A percentile compares a stretch with the other conserved stretches of the same genome.
Evolutionary conservation across 2,888 invertebrate species (phyloP).

Genomic region (Patella pellucida): DNA sequence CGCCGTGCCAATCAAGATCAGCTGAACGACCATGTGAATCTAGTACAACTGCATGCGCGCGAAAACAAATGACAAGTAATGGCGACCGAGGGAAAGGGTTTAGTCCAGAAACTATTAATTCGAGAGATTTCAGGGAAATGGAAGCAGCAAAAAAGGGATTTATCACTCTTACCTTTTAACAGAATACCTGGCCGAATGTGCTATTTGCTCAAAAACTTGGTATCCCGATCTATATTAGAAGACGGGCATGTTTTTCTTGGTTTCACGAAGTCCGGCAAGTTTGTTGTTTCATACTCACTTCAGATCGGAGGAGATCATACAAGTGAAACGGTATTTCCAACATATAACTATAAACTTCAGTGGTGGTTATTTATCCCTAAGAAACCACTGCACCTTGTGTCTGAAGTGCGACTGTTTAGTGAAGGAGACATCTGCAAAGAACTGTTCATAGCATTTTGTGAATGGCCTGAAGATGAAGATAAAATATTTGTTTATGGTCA

Average conservation of each 20-base stretch:
- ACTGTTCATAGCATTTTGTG: slow-evolving; percentile 79
- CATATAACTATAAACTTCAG: slow-evolving; percentile 76
- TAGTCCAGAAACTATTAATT: not conserved
- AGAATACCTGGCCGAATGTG: slow-evolving; percentile 68
- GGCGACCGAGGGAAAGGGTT: not conserved
- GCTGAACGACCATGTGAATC: too few relatives aligned
- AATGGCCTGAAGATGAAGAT: slow-evolving; percentile 80
- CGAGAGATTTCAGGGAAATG: not conserved
- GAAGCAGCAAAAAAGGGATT: not conserved
- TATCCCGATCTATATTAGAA: slow-evolving; percentile 61
- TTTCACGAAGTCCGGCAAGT: slow-evolving; percentile 93
- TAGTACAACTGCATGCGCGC: not conserved
- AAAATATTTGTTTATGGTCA: slow-evolving; percentile 80
- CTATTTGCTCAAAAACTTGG: slow-evolving; percentile 62
- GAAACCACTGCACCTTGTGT: slow-evolving; percentile 74
- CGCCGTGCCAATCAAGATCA: too few relatives aligned
- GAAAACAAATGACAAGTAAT: not conserved
- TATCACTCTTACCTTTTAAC: slow-evolving; percentile 45
- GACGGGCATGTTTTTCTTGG: slow-evolving; percentile 91
- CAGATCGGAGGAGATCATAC: slow-evolving; percentile 70
- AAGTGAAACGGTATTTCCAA: slow-evolving; percentile 47
- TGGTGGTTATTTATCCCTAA: slow-evolving; percentile 79
- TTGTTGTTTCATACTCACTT: slow-evolving; percentile 87
- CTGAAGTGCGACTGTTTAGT: slow-evolving; percentile 77
- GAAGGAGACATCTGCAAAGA: slow-evolving; percentile 72